A percentile compares a stretch with the other conserved stretches of the same genome.
These are phyloP conservation scores for Noctua comes DNA, from an alignment of 2,888 invertebrate species.

Conservation along the genomic window DNA sequence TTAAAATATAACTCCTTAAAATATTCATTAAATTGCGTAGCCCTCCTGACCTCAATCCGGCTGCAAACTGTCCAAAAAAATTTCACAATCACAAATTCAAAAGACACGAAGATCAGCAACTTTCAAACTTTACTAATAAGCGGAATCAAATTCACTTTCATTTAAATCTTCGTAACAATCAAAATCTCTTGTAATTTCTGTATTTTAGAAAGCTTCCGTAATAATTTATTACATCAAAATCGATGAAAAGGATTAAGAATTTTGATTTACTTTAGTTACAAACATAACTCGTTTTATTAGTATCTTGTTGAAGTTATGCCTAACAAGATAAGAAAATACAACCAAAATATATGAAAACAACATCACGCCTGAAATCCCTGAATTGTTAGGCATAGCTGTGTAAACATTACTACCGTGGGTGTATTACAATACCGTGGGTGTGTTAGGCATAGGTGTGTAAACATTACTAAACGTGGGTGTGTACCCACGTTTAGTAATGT, in stretches of 20 bases:
- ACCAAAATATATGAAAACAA: too few relatives aligned
- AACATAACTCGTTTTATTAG: background rate
- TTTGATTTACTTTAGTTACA: background rate
- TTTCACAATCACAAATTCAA: constrained; percentile 34
- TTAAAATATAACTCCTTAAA: background rate
- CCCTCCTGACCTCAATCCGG: background rate
- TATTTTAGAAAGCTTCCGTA: background rate
- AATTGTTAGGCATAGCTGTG: too few relatives aligned
- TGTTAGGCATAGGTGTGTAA: too few relatives aligned
- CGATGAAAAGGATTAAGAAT: background rate
- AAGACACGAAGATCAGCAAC: constrained; percentile 43
- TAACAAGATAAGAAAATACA: background rate
- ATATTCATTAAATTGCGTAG: constrained; percentile 6
- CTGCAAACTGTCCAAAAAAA: constrained; percentile 21
- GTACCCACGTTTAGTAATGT: too few relatives aligned
- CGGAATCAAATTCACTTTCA: constrained; percentile 38
- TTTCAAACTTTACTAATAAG: constrained; percentile 55
- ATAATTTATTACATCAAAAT: background rate
- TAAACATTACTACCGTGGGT: too few relatives aligned
- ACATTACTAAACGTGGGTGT: too few relatives aligned
- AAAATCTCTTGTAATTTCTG: constrained; percentile 45
- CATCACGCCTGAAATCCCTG: too few relatives aligned
- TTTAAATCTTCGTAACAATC: constrained; percentile 47
- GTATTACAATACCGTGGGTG: too few relatives aligned
- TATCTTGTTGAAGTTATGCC: background rate